A percentile compares a stretch with the other conserved stretches of the same genome.
Evolutionary conservation across 2,113 vertebrate species (phyloP).

Genomic region (Sceloporus tristichus): DNA sequence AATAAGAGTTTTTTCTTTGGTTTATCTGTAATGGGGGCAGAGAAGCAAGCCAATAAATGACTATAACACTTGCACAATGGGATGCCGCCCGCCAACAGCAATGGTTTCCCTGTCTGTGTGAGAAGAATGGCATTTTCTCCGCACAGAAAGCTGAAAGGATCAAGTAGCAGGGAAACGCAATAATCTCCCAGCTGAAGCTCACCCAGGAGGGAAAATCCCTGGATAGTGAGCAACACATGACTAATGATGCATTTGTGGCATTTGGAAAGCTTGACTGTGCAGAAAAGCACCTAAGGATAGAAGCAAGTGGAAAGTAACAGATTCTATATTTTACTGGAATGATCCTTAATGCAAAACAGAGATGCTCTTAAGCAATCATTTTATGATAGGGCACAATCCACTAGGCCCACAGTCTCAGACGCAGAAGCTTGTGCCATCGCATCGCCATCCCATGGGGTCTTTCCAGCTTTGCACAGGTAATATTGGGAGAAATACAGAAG

Average conservation of each 20-base stretch:
- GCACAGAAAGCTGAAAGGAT: neutral
- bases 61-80: neutral
- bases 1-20: too few relatives aligned
- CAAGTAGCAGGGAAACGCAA: neutral
- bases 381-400: neutral
- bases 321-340: neutral
- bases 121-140: neutral
- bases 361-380: neutral
- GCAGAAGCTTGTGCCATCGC: neutral
- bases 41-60: neutral
- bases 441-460: neutral
- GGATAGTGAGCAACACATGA: neutral
- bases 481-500: neutral
- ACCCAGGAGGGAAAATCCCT: neutral
- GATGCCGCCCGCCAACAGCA: neutral
- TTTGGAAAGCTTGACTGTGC: neutral
- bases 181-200: neutral
- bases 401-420: too few relatives aligned
- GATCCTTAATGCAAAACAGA: neutral
- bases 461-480: too few relatives aligned
- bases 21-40: neutral
- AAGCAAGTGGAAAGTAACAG: neutral
- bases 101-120: neutral
- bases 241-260: neutral
- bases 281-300: constrained; percentile 15